Evolutionary conservation across 2,888 invertebrate species (phyloP).

Genomic region (Dorcus parallelipipedus): DNA sequence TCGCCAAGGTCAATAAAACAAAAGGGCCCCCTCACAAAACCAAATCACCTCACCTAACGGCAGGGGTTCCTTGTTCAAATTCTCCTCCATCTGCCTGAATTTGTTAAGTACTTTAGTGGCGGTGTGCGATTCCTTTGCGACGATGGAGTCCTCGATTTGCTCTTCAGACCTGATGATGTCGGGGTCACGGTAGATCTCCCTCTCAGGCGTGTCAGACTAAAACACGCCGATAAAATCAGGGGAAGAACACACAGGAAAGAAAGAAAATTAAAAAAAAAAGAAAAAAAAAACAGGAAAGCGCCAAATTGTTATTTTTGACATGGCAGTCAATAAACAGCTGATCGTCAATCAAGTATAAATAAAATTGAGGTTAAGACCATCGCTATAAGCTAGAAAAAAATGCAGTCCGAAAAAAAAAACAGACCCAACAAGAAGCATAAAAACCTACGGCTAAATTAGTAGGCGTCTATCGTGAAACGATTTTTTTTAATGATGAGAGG

Average conservation of each 20-base stretch:
- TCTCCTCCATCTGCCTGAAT: constrained; percentile 85
- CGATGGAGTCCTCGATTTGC: constrained; percentile 51
- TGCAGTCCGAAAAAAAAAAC: background rate
- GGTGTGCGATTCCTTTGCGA: constrained; percentile 63
- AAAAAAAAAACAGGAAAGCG: constrained; percentile 7
- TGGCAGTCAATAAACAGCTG: constrained; percentile 1
- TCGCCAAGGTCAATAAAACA: background rate
- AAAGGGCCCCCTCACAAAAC: background rate
- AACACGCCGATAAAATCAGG: constrained; percentile 1
- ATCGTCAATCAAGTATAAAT: background rate
- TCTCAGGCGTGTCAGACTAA: constrained; percentile 65
- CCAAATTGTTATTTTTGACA: background rate
- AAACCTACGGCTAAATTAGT: background rate
- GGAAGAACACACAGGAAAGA: background rate
- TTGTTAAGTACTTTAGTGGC: constrained; percentile 84
- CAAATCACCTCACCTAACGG: constrained; percentile 36
- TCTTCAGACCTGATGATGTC: constrained; percentile 65
- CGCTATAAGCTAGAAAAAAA: constrained; percentile 1
- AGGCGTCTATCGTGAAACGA: background rate
- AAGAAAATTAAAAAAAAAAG: background rate
- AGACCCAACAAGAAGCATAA: constrained; percentile 1
- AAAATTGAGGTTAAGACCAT: constrained; percentile 1
- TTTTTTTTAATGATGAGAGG: background rate
- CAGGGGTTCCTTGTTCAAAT: constrained; percentile 53
- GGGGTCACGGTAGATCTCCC: constrained; percentile 71